Conservation (phyloP, 2,113 vertebrate genomes). For the Lynx canadensis region DNA sequence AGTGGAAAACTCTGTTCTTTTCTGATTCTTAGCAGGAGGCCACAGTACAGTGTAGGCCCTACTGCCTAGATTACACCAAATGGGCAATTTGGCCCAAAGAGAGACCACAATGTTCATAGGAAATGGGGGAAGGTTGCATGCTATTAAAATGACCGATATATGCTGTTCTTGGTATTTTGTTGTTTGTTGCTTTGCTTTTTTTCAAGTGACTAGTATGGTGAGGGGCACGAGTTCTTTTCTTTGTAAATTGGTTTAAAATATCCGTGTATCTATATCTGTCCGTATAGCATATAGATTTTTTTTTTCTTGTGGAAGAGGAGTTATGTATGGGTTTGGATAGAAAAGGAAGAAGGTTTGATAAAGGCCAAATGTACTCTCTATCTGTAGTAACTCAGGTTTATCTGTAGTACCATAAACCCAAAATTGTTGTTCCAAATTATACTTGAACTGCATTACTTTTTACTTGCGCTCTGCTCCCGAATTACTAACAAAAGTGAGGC, state of each 20-base stretch:
- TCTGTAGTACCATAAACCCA: background rate
- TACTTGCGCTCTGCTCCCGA: background rate
- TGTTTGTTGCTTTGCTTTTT: background rate
- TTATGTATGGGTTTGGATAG: background rate
- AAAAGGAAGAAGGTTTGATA: background rate
- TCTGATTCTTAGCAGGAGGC: background rate
- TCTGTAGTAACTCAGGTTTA: background rate
- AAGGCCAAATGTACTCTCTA: background rate
- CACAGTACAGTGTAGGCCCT: background rate
- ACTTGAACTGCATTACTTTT: background rate
- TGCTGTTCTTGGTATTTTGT: background rate
- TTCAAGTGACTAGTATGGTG: background rate
- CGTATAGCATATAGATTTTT: background rate
- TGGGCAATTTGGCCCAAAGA: background rate
- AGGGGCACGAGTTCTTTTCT: background rate
- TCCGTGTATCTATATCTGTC: background rate
- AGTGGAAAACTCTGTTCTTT: background rate
- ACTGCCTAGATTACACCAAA: background rate
- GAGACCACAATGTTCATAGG: background rate
- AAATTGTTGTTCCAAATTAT: background rate
- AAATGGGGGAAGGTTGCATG: background rate
- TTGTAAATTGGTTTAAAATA: slow-evolving; percentile 29
- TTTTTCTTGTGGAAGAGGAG: background rate
- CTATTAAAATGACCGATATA: background rate
- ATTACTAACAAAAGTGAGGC: background rate